Evolutionary conservation across 2,113 vertebrate genomes (phyloP).

Genomic region (Leptocoma aspasia): DNA sequence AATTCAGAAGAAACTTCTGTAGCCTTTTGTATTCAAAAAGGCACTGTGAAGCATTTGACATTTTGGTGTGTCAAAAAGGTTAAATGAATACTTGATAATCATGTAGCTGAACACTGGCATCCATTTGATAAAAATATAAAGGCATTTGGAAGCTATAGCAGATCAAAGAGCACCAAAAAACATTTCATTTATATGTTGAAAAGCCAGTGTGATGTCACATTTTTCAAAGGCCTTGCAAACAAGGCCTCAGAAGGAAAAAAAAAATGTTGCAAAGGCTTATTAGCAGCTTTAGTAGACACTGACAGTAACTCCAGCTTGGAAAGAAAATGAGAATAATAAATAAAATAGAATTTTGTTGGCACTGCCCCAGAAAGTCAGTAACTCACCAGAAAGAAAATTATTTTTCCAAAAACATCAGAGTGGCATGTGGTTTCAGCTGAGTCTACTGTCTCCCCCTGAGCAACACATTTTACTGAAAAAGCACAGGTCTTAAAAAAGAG

Average conservation of each 20-base stretch:
- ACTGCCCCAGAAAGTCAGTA: background rate
- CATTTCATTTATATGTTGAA: background rate
- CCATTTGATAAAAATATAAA: background rate
- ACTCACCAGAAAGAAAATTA: background rate
- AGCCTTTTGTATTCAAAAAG: background rate
- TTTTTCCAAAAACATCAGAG: background rate
- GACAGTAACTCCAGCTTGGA: background rate
- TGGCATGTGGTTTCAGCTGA: background rate
- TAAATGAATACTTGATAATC: background rate
- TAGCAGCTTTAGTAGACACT: background rate
- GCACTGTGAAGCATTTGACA: background rate
- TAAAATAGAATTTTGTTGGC: background rate
- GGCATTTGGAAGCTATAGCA: background rate
- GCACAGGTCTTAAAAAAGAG: background rate
- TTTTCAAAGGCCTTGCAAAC: background rate
- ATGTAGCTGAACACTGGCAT: background rate
- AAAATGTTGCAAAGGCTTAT: background rate
- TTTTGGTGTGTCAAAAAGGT: background rate
- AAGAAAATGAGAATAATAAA: constrained; percentile 1
- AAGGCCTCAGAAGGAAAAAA: background rate
- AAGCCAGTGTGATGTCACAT: background rate
- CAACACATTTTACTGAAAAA: background rate
- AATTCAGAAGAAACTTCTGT: background rate
- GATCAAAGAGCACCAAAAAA: background rate
- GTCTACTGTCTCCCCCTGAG: background rate